Evolutionary conservation across 2,888 invertebrate genomes (phyloP), one percentile per base, ranked within the genome.

Genomic region (Chydorus sphaericus): DNA sequence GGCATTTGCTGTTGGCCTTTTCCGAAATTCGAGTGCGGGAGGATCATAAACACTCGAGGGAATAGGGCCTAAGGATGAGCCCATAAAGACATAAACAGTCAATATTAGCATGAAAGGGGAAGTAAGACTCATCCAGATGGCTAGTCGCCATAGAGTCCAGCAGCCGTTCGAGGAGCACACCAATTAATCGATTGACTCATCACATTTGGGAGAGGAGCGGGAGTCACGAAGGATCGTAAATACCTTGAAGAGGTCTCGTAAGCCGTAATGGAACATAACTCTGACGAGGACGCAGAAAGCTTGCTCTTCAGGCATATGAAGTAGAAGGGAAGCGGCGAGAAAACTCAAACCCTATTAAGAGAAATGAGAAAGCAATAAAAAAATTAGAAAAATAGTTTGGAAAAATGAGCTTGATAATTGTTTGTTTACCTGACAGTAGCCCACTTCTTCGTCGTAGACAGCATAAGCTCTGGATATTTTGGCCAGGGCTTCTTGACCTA

Each of bases 391-490:
- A 20, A 7, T 6, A 18, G 29, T n/a, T 2, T 50, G 30, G 2
- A 14, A 31, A 31, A 14, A 23, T 50, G 50, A 29, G 54, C n/a
- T n/a, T n/a, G n/a, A n/a, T n/a, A n/a, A n/a, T n/a, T n/a, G n/a
- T n/a, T n/a, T n/a, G n/a, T n/a, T 53, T 6, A 98, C 98, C 73
- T 99, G 98, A 69, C 97, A 98, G 73, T 99, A 99, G 56, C 94
- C 94, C 60, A 99, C 91, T 74, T 98, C 98, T 58, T 84, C 83
- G 69, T 98, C 98, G 70, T 93, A 88, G 8, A 96, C 87, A 2
- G 97, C 93, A 72, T 98, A 98, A 0, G 96, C 97, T 69, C 93
- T 89, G 68, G 92, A 93, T 67, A 98, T 86, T 67, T 91, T 85
- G 68, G 91, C 90, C 55, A 99, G 75, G 14, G 92, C 85, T 73